Conservation (phyloP, 1,140 invertebrate species). For the Euwallacea fornicatus region DNA sequence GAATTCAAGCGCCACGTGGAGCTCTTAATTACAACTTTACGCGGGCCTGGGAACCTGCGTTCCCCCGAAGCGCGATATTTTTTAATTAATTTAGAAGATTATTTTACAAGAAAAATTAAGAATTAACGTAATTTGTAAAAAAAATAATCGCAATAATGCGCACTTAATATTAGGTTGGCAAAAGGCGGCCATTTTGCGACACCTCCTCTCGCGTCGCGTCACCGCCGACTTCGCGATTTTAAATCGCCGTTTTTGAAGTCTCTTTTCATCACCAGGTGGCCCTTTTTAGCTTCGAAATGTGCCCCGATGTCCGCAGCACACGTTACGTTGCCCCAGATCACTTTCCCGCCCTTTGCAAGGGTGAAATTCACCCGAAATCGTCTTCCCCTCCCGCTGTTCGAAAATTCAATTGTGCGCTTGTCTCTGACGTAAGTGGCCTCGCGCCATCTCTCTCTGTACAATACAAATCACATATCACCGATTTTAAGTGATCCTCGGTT, state of each 20-base stretch:
- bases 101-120: no score
- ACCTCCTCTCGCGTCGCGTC: slow-evolving; percentile 39
- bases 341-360: slow-evolving; percentile 26
- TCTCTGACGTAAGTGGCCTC: slow-evolving; percentile 42
- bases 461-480: slow-evolving; percentile 27
- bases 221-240: slow-evolving; percentile 41
- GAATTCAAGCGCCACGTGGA: no score
- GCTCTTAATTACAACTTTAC: no score
- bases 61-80: no score
- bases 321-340: not conserved
- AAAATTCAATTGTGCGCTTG: slow-evolving; percentile 41
- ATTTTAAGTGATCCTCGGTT: slow-evolving; percentile 42
- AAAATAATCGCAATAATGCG: slow-evolving; percentile 6
- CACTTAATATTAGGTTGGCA: slow-evolving; percentile 1
- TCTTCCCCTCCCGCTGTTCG: slow-evolving; percentile 36
- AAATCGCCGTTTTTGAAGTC: no score
- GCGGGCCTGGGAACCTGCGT: no score
- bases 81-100: no score
- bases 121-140: not conserved
- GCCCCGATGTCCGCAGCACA: slow-evolving; percentile 5
- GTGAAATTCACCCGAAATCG: slow-evolving; percentile 35
- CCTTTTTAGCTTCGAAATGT: slow-evolving; percentile 21
- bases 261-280: no score
- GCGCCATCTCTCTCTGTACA: slow-evolving; percentile 28
- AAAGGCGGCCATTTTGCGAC: slow-evolving; percentile 46